Evolutionary conservation across 2,888 invertebrate species (phyloP).

Genomic region (Adineta ricciae): DNA sequence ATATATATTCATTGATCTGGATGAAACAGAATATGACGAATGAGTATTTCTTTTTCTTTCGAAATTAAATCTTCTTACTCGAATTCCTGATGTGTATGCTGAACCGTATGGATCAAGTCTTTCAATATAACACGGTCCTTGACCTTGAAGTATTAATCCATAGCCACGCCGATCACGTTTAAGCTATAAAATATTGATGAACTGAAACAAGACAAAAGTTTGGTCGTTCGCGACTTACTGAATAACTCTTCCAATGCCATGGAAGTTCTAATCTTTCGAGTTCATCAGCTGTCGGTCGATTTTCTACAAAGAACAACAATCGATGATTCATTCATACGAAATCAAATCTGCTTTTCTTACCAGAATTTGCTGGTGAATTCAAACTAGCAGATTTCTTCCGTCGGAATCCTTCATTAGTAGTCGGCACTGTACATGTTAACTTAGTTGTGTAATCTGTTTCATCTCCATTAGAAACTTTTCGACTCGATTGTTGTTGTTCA

Average conservation of each 20-base stretch:
- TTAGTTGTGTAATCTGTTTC: background rate
- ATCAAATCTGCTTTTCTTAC: background rate
- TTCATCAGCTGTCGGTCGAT: background rate
- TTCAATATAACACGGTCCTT: conserved; percentile 20
- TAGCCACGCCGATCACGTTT: conserved; percentile 15
- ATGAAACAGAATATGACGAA: background rate
- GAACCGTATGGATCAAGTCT: conserved; percentile 6
- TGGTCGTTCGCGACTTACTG: background rate
- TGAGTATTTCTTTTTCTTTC: background rate
- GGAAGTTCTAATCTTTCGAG: conserved; percentile 4
- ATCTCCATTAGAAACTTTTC: background rate
- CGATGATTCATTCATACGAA: background rate
- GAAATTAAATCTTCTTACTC: background rate
- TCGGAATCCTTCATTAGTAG: background rate
- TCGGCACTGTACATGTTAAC: background rate
- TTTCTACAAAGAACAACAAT: background rate
- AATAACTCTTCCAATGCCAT: conserved; percentile 4
- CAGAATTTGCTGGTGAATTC: background rate
- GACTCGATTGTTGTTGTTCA: background rate
- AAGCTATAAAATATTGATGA: no score
- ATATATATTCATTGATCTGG: conserved; percentile 9
- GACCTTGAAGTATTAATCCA: conserved; percentile 1
- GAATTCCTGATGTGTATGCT: background rate
- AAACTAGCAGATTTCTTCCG: background rate
- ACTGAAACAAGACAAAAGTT: no score